phyloP scores from a whole-genome alignment of 2,113 vertebrate genomes.

The Cnemophilus loriae region DNA sequence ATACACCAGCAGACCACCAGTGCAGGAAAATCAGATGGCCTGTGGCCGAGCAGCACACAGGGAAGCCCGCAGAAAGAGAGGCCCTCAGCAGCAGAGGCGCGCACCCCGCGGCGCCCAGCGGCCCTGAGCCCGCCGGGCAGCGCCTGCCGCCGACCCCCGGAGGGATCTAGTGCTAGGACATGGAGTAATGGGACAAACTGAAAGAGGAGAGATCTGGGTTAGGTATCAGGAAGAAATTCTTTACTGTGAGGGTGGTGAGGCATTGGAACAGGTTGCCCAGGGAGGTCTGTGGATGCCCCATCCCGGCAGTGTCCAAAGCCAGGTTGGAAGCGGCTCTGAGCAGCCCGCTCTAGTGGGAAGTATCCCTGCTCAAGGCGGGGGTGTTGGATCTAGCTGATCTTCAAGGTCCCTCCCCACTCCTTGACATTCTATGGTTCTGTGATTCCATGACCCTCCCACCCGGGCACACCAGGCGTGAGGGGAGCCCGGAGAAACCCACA shows the following conservation, averaged over 20 bases:
- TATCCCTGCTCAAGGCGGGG: too few species aligned
- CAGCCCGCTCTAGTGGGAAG: background rate
- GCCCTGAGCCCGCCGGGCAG: background rate
- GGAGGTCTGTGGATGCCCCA: background rate
- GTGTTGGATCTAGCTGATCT: background rate
- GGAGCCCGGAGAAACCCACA: too few species aligned
- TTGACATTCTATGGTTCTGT: accelerated
- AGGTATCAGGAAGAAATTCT: background rate
- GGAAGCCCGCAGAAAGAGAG: accelerated
- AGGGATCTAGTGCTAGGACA: accelerated
- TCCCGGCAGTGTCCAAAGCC: background rate
- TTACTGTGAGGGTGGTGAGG: background rate
- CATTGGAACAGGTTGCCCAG: too few species aligned
- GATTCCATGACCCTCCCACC: too few species aligned
- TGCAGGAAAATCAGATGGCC: accelerated
- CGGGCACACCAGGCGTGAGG: too few species aligned
- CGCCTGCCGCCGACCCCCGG: accelerated
- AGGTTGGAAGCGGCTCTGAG: background rate
- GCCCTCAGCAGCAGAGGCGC: accelerated
- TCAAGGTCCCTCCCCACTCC: too few species aligned
- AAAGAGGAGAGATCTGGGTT: too few species aligned
- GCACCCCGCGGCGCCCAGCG: background rate
- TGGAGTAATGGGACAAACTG: accelerated
- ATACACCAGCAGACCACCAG: accelerated
- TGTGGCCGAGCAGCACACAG: accelerated